Evolutionary conservation across 37 sponge, comb jelly and placozoan species (phyloP).

Genomic region (Aphrocallistes beatrix): DNA sequence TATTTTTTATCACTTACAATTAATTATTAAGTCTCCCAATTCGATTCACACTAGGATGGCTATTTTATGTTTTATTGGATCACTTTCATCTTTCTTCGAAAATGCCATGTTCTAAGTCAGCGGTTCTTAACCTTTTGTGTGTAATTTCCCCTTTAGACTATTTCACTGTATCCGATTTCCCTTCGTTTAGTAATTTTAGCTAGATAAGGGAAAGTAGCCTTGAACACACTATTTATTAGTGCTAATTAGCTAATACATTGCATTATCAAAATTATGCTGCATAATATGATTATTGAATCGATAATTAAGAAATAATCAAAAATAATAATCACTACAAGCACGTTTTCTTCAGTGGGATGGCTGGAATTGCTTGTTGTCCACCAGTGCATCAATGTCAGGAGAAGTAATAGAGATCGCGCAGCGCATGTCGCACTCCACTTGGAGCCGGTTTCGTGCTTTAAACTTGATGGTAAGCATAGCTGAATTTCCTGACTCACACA

Average conservation of each 20-base stretch:
- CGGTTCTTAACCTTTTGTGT: too few species aligned
- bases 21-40: too few species aligned
- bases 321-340: neutral
- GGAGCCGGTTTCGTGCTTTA: neutral
- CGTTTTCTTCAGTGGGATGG: neutral
- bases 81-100: too few species aligned
- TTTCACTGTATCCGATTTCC: neutral
- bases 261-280: neutral
- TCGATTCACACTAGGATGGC: too few species aligned
- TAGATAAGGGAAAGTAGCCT: too few species aligned
- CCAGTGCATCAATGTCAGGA: neutral
- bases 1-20: too few species aligned
- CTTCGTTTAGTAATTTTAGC: neutral
- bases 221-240: neutral
- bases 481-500: constrained; percentile 2
- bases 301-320: neutral
- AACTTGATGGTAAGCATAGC: neutral
- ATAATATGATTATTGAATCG: neutral
- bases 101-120: too few species aligned
- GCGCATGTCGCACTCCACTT: neutral
- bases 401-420: neutral
- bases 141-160: neutral
- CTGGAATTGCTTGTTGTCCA: neutral
- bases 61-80: too few species aligned
- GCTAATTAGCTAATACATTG: too few species aligned